Evolutionary conservation across 2,797 vertebrate species (phyloP), one percentile per base, ranked within the genome.

Genomic region (Notamacropus eugenii): DNA sequence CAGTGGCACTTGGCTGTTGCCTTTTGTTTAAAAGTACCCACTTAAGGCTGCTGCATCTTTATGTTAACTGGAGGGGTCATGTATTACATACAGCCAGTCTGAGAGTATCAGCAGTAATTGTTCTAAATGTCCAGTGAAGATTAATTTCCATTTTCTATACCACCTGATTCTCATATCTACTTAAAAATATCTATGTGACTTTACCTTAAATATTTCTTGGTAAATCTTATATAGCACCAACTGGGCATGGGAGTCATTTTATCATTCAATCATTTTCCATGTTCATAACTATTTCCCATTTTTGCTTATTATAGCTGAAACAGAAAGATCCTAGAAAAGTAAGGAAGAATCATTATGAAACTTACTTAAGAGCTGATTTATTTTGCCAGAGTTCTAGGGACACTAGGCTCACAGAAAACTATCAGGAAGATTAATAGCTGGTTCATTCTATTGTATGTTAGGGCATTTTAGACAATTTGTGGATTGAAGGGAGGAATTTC

Each of bases 221-320:
- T 93, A 62, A 97, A 58, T n/a, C 29, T 97, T 93, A 92, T 22
- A 9, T 34, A 29, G n/a, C 40, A 90, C 34, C 95, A 95, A 97
- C 34, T 95, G 46, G 82, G 28, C 94, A 95, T 96, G 95, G 95
- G 96, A 96, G 95, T 96, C 93, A 95, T 96, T 96, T 96, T 16
- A 95, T 82, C 14, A 94, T 97, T 97, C 97, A 96, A 97, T 96
- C 93, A 97, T 97, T 95, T 59, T 55, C 97, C 97, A 97, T 94
- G 94, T 96, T 98, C 95, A 95, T 94, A 94, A 95, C 97, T 97
- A 97, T 82, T 97, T 92, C 82, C 54, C 93, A 93, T 91, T n/a
- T 95, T 96, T 96, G 55, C 31, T 96, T 97, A 92, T 96, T 97
- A 91, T 12, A 9, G 12, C n/a, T 92, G 54, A 93, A 97, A 67